These are phyloP conservation scores for Corvus cornix DNA, from an alignment of 2,113 vertebrate species.

Conservation along the genomic window DNA sequence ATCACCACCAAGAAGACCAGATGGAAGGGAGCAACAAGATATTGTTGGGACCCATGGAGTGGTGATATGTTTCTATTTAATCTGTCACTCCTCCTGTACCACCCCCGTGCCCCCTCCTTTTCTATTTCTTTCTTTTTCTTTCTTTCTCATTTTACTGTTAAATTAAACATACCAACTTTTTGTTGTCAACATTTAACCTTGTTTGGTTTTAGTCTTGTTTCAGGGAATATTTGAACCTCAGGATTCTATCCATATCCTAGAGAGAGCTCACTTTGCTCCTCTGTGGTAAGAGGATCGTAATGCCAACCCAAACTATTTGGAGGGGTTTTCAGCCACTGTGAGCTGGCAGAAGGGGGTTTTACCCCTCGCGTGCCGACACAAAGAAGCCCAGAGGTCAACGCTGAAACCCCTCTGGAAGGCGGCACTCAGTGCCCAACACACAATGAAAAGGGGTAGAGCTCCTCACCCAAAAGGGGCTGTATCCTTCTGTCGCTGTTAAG, in stretches of 20 bases:
- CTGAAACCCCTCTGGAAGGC: no score
- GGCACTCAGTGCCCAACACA: no score
- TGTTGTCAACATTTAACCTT: neutral
- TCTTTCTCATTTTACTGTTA: neutral
- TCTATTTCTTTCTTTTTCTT: neutral
- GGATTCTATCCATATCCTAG: neutral
- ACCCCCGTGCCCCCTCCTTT: neutral
- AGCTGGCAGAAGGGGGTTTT: no score
- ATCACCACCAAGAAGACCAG: neutral
- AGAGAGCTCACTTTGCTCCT: neutral
- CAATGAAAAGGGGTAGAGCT: no score
- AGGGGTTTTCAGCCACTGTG: no score
- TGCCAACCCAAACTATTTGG: neutral
- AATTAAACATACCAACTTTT: neutral
- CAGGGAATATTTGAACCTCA: neutral
- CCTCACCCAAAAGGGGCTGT: no score
- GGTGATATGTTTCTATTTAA: neutral
- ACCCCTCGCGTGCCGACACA: no score
- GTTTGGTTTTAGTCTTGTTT: neutral
- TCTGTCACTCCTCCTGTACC: neutral
- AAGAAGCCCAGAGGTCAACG: no score
- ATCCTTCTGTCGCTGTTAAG: no score
- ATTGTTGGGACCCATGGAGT: neutral
- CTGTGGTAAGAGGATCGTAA: neutral
- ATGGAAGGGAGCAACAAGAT: neutral